Percentiles rank a stretch among this genome's conserved stretches.
Evolutionary conservation across 1,140 invertebrate genomes (phyloP).

Genomic region (Diabrotica virgifera): DNA sequence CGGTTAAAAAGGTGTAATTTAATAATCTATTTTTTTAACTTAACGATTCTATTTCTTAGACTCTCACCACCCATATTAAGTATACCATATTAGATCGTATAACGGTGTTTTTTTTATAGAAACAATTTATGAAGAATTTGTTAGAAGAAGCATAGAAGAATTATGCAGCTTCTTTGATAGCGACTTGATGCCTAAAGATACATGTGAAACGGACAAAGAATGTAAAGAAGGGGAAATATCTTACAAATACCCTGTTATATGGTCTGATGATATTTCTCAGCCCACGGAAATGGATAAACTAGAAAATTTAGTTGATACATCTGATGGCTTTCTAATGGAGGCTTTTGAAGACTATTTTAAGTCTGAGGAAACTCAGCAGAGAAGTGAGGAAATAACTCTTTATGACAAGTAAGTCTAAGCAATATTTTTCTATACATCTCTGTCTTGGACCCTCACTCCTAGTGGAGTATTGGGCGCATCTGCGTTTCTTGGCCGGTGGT

Average conservation of each 20-base stretch:
- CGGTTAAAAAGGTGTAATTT: no score
- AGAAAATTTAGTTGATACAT: constrained; percentile 38
- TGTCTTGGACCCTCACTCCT: no score
- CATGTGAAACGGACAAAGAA: constrained; percentile 8
- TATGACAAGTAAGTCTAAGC: constrained; percentile 28
- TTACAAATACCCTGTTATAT: constrained; percentile 26
- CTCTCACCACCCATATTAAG: no score
- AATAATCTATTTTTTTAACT: no score
- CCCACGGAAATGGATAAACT: constrained; percentile 34
- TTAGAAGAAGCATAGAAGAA: constrained; percentile 31
- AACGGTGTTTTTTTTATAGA: constrained; percentile 27
- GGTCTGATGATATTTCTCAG: constrained; percentile 18
- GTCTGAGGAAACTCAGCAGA: constrained; percentile 16
- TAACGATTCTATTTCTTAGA: neutral
- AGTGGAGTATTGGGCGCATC: no score
- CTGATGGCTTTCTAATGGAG: constrained; percentile 40
- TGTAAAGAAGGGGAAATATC: neutral
- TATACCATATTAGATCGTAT: no score
- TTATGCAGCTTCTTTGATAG: constrained; percentile 22
- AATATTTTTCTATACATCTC: neutral
- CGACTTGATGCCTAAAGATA: neutral
- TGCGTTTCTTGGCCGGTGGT: no score
- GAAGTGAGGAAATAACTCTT: constrained; percentile 16
- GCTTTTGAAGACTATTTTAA: constrained; percentile 38
- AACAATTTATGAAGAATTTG: constrained; percentile 38